A percentile compares a stretch with the other conserved stretches of the same genome.
Conservation (phyloP, 2,888 invertebrate species). For the Thysanoteuthis rhombus region DNA sequence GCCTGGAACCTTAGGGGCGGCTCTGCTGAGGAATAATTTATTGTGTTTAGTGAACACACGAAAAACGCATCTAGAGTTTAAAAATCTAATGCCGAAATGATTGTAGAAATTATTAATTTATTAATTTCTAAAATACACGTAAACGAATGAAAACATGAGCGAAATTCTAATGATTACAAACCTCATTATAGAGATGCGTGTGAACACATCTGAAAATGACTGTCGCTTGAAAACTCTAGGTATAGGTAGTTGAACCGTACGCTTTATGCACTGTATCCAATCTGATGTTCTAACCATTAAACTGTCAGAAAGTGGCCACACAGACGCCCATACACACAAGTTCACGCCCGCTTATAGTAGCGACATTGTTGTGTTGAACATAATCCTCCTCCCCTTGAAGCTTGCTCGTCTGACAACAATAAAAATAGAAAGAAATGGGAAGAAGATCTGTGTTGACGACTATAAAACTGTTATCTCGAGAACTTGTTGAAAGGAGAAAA, state of each 20-base stretch:
- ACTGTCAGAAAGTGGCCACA: neutral
- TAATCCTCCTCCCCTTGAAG: neutral
- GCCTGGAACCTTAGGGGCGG: no score
- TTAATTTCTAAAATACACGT: no score
- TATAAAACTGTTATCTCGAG: slow-evolving; percentile 12
- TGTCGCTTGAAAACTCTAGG: neutral
- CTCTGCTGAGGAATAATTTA: no score
- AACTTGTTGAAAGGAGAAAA: neutral
- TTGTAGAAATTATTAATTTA: no score
- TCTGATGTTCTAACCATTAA: no score
- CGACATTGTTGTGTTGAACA: neutral
- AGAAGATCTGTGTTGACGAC: neutral
- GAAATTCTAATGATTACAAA: no score
- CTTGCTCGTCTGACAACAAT: neutral
- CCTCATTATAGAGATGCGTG: no score
- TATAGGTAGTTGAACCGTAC: neutral
- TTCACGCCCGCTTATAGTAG: neutral
- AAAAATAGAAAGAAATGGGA: neutral
- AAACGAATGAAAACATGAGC: no score
- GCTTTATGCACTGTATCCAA: neutral
- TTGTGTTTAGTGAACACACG: no score
- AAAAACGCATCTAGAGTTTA: no score
- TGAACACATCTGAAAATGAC: neutral
- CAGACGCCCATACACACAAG: neutral
- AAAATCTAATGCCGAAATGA: no score